Evolutionary conservation across 2,113 vertebrate genomes (phyloP), one percentile per base, ranked within the genome.

Genomic region (Lamprologus speciosus): DNA sequence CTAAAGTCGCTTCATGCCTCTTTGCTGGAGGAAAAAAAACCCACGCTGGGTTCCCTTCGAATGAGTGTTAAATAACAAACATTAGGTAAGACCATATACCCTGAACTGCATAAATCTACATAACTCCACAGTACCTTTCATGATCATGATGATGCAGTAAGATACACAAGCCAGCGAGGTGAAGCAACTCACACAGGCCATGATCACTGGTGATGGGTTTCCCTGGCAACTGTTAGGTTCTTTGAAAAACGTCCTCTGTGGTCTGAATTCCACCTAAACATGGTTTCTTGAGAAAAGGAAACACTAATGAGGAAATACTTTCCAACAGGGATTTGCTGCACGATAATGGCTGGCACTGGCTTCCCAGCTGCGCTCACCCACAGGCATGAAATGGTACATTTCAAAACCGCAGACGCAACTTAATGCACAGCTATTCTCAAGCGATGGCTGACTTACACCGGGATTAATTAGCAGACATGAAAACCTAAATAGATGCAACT

Each of bases 161-260:
- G 79, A 86, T 23, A 57, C 57, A 82, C 81, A 65, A 89, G 81
- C 47, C 89, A 81, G 73, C 37, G 31, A 84, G 55, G 87, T 84
- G 78, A 89, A 85, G 42, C 26, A 1, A 87, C 73, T 82, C 88
- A n/a, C 26, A 5, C 9, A 26, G 45, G 73, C 10, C 26, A 40
- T 79, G 28, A 91, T 84, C 68, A 50, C 84, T 80, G 37, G 79
- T 3, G 78, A 54, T 53, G 54, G 81, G 92, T 95, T 95, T 93
- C 94, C 94, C 80, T 92, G 90, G 94, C 88, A 95, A 95, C 95
- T 60, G 90, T 65, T 87, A 75, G 88, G 82, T 28, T 42, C 42
- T 57, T 83, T 85, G 85, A 91, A 88, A 82, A 14, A 51, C 5
- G 57, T 35, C 63, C 73, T 80, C 83, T 45, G 87, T 85, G 40